Percentiles rank a stretch among this genome's conserved stretches.
These are phyloP conservation scores for Sternotherus odoratus DNA, from an alignment of 2,797 vertebrate genomes.

Conservation along the genomic window DNA sequence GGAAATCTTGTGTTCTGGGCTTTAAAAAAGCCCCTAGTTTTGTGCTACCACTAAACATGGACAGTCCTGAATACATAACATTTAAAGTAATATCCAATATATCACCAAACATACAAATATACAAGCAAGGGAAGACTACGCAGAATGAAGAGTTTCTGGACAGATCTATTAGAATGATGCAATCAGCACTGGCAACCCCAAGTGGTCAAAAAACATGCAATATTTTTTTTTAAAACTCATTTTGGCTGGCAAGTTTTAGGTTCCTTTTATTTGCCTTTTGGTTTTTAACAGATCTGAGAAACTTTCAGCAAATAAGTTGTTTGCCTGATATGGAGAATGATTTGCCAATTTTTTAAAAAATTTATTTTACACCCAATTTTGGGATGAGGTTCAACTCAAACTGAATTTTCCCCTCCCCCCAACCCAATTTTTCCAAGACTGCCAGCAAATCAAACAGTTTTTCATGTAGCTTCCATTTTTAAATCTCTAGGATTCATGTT, in stretches of 20 bases:
- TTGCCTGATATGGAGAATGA: not conserved
- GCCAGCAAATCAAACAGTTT: not conserved
- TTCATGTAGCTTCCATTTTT: not conserved
- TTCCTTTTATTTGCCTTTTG: not conserved
- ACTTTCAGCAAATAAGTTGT: not conserved
- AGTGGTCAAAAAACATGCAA: not conserved
- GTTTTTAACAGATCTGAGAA: not conserved
- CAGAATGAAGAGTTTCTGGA: not conserved
- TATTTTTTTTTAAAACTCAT: not conserved
- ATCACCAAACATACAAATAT: too few species aligned
- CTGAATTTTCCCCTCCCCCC: not conserved
- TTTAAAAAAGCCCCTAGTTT: too few species aligned
- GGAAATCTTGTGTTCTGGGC: too few species aligned
- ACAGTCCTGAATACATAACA: not conserved
- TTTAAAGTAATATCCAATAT: not conserved
- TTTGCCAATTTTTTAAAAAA: not conserved
- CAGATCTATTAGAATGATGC: not conserved
- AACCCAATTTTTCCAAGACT: not conserved
- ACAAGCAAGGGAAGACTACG: not conserved
- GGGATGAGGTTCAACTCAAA: not conserved
- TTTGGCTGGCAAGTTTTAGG: not conserved
- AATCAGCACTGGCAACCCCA: not conserved
- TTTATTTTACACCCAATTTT: too few species aligned
- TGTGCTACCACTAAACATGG: not conserved
- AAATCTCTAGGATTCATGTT: not conserved